Percentiles rank a stretch among this genome's conserved stretches.
Conservation (phyloP, 2,888 invertebrate species). For the Agonopterix alstromeriana region DNA sequence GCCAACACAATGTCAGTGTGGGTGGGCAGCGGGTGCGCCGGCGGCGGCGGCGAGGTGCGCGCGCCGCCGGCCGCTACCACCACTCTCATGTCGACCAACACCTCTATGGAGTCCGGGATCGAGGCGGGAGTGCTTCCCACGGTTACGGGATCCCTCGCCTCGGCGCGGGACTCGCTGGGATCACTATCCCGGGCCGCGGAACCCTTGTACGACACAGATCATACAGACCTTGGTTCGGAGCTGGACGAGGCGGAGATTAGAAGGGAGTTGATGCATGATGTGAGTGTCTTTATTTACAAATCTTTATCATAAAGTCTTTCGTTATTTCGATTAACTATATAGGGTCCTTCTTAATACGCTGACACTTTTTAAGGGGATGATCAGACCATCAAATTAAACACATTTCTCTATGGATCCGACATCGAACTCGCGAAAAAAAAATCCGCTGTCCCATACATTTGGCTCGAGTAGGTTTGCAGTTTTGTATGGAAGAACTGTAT, state of each 20-base stretch:
- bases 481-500: no score
- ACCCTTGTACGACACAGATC: conserved; percentile 85
- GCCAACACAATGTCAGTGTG: conserved; percentile 63
- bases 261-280: conserved; percentile 87
- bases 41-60: conserved; percentile 39
- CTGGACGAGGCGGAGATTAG: conserved; percentile 86
- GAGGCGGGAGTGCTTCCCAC: conserved; percentile 83
- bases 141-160: conserved; percentile 81
- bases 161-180: conserved; percentile 74
- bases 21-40: conserved; percentile 63
- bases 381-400: no score
- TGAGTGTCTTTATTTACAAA: conserved; percentile 62
- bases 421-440: no score
- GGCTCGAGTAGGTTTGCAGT: no score
- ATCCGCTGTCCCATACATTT: no score
- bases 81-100: conserved; percentile 63
- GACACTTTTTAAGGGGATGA: no score
- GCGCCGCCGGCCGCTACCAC: conserved; percentile 45
- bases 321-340: no score
- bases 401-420: no score
- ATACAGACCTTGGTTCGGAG: conserved; percentile 88
- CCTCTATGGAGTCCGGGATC: conserved; percentile 80
- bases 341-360: no score
- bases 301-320: background rate
- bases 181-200: conserved; percentile 78